Evolutionary conservation across 2,797 vertebrate genomes (phyloP), one percentile per base, ranked within the genome.

Genomic region (Myotis vivesi): DNA sequence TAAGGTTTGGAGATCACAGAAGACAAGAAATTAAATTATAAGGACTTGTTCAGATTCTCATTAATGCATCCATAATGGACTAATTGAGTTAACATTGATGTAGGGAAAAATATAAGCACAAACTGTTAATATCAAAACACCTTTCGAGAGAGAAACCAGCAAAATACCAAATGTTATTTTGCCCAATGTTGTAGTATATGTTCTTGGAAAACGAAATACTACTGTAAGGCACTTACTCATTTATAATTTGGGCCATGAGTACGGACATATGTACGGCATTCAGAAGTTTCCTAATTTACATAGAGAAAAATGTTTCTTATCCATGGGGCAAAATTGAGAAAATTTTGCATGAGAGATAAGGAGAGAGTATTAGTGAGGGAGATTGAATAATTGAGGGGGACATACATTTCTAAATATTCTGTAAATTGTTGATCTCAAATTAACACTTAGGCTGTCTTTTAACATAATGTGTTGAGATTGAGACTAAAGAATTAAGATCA

Each of bases 401-500:
- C 8, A 30, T 13, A 8, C n/a, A 53, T 30, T 80, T 68, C 68
- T 64, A 86, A 76, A 44, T 69, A 68, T 46, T 90, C n/a, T 15
- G 20, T 53, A 55, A 23, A 53, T 66, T 82, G 25, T 38, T 59
- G 3, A 72, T 66, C 33, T 93, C 41, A 88, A 20, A 7, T 23
- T 88, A 82, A 44, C 19, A 59, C 6, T 85, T 77, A 85, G 23
- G 9, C 6, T 71, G 2, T 28, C n/a, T 38, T 75, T 91, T 44
- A 87, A 87, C 10, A 79, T 51, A 46, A 28, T 10, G 81, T 33
- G 7, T 44, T 82, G 38, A 81, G 28, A 66, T 73, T 69, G 66
- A 84, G 16, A 46, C 9, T n/a, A 89, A 94, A 90, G 3, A 88
- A 79, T 79, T 68, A 68, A 94, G 92, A 76, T 76, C n/a, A 55